phyloP scores from a whole-genome alignment of 2,888 invertebrate genomes.

The Dichetophora obliterata region DNA sequence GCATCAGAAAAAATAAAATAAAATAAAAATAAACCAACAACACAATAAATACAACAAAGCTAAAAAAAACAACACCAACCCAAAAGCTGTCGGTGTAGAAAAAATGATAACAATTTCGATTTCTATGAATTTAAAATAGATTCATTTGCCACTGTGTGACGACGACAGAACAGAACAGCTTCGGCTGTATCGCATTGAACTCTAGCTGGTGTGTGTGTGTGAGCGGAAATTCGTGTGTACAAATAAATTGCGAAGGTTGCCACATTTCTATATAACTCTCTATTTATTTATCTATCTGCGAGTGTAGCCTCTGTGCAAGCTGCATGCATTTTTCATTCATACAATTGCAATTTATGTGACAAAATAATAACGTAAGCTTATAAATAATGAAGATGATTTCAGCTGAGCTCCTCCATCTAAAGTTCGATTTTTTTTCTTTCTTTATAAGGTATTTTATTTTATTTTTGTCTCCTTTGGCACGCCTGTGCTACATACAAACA shows the following conservation, averaged over 20 bases:
- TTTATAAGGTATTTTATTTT: background rate
- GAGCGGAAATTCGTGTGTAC: background rate
- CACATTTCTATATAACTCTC: background rate
- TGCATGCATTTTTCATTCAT: slow-evolving; percentile 38
- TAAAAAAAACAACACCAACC: background rate
- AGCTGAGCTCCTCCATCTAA: background rate
- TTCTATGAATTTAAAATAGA: slow-evolving; percentile 49
- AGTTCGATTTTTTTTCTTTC: background rate
- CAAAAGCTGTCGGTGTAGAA: slow-evolving; percentile 31
- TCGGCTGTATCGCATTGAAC: background rate
- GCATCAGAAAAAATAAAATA: background rate
- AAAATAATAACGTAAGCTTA: slow-evolving; percentile 31
- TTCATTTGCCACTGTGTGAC: slow-evolving; percentile 25
- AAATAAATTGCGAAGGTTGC: slow-evolving; percentile 8
- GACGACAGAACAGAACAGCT: background rate
- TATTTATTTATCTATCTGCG: background rate
- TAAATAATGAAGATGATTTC: slow-evolving; percentile 37
- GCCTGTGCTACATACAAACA: background rate
- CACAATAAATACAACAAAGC: background rate
- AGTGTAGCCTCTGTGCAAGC: background rate
- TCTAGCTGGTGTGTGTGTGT: background rate
- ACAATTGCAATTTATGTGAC: slow-evolving; percentile 42
- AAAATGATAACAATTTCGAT: slow-evolving; percentile 47
- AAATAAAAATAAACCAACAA: background rate
- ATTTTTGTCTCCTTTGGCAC: background rate